Base-by-base conservation (phyloP, 2,113 vertebrate genomes). In the Miniopterus natalensis region DNA sequence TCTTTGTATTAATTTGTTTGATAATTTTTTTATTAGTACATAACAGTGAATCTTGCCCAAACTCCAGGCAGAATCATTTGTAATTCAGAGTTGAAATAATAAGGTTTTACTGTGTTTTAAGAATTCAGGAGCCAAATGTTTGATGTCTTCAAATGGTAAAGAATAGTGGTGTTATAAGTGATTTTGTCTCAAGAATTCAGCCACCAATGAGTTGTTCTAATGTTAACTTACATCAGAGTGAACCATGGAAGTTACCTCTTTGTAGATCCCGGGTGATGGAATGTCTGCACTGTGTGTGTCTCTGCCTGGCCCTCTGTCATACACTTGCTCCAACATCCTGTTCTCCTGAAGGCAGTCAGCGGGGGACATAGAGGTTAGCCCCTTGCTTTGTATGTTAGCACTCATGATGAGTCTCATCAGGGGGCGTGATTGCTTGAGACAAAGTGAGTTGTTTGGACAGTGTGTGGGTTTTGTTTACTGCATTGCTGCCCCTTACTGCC, bases 71-170 rank as follows among this genome's bases (percentile, higher is more conserved):
- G 65, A 61, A 49, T 61, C 1, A 61, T 74, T 85, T 80, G 13
- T 79, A 21, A 68, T 21, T 74, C 29, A 89, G 84, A 68, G 63
- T 85, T 89, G 61, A 85, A 78, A 68, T 27, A 23, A 59, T n/a
- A 5, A 15, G 42, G 59, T 78, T 40, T 66, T 42, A 79, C 51
- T 85, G 4, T 23, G 40, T 78, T 65, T 68, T 81, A 73, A 75
- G 88, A 89, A 51, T 25, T 65, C 15, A 5, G 42, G 66, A 84
- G 65, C 63, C 20, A 18, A 29, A 23, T 77, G 40, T 21, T 84
- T 51, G 59, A 27, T 57, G 20, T n/a, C 36, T 63, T 87, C 36
- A 63, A 68, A 47, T 88, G 77, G 21, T 55, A 45, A 74, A 61
- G 47, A 66, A 40, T 61, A 63, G 21, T 31, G 36, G 55, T 14